phyloP scores from a whole-genome alignment of 2,888 invertebrate genomes.

The Carcina quercana region DNA sequence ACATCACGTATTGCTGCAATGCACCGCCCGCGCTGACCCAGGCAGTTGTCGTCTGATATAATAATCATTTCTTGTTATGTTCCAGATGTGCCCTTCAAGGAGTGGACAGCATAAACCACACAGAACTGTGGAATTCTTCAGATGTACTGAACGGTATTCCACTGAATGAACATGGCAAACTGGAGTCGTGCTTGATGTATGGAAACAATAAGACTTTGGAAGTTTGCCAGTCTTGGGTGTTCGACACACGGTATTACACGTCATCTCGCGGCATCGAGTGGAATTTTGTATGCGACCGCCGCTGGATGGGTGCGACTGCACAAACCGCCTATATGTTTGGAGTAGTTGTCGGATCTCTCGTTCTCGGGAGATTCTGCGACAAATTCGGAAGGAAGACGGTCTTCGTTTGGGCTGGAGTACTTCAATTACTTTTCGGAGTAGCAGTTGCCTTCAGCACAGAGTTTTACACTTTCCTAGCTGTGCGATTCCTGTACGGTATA shows the following conservation, averaged over 20 bases:
- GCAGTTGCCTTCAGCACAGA: conserved; percentile 85
- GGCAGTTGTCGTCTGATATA: conserved; percentile 15
- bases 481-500: conserved; percentile 84
- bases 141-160: conserved; percentile 74
- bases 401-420: conserved; percentile 83
- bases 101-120: conserved; percentile 67
- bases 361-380: conserved; percentile 85
- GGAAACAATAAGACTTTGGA: conserved; percentile 47
- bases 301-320: conserved; percentile 89
- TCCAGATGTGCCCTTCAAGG: conserved; percentile 75
- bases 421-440: conserved; percentile 80
- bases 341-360: conserved; percentile 85
- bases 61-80: conserved; percentile 26
- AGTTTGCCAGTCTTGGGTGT: conserved; percentile 76
- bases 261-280: conserved; percentile 87
- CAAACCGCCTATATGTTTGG: conserved; percentile 90
- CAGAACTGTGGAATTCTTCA: conserved; percentile 71
- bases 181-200: conserved; percentile 78
- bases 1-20: too few relatives aligned
- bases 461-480: conserved; percentile 79
- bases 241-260: conserved; percentile 81
- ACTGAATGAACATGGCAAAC: conserved; percentile 63
- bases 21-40: too few relatives aligned
- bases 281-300: conserved; percentile 85
- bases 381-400: conserved; percentile 86